Evolutionary conservation across 2,113 vertebrate species (phyloP).

Genomic region (Oncorhynchus keta): DNA sequence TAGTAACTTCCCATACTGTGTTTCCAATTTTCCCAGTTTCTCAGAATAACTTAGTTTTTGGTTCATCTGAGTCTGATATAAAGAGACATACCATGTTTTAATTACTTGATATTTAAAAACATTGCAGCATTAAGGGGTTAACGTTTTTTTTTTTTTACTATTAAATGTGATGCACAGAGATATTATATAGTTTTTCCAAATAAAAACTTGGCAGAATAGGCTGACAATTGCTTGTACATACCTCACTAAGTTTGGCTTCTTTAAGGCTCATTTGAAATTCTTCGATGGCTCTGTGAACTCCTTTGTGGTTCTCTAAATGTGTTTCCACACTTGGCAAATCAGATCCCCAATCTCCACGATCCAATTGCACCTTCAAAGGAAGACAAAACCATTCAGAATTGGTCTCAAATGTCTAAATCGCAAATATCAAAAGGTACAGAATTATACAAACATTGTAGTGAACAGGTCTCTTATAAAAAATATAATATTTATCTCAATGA

Average conservation of each 20-base stretch:
- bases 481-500: not conserved
- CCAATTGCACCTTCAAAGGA: conserved; percentile 82
- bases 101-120: too few relatives aligned
- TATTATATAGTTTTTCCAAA: not conserved
- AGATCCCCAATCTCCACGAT: conserved; percentile 92
- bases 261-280: conserved; percentile 97
- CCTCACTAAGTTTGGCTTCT: conserved; percentile 94
- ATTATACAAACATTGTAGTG: not conserved
- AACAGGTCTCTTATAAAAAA: not conserved
- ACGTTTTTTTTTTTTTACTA: not conserved
- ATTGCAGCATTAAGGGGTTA: too few relatives aligned
- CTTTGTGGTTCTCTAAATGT: conserved; percentile 91
- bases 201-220: not conserved
- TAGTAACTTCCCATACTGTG: conserved; percentile 88
- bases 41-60: conserved; percentile 85
- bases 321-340: conserved; percentile 92
- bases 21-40: conserved; percentile 86
- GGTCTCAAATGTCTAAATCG: not conserved
- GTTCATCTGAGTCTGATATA: conserved; percentile 87
- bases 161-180: not conserved
- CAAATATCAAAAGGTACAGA: not conserved
- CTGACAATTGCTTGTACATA: conserved; percentile 48
- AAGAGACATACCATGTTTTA: not conserved
- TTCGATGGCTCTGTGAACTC: conserved; percentile 89
- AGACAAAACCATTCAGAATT: conserved; percentile 23